Base-by-base conservation (phyloP, 2,888 invertebrate species). In the Nephrotoma flavescens region DNA sequence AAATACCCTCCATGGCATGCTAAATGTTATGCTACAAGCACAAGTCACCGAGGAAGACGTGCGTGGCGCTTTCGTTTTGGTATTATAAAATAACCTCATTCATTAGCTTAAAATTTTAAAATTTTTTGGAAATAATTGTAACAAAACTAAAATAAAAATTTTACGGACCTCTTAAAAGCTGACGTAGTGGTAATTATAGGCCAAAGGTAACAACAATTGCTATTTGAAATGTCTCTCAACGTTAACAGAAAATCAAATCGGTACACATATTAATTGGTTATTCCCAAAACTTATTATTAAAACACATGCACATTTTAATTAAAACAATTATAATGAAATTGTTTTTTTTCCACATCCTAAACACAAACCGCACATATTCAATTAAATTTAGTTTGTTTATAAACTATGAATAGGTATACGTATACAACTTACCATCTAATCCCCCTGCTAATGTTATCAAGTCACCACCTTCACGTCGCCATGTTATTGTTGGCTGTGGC, bases 401-500 rank as follows among this genome's bases (percentile, higher is more conserved):
- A 15, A 31, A 31, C 31, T 31, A 31, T 31, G 2, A 3, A 19
- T 19, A 19, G 11, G 47, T 11, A 47, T 7, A 42, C 1, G n/a
- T 47, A n/a, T 42, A 42, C 15, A 71, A 84, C 84, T 84, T 91
- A 96, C 96, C 95, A 93, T 95, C 94, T 89, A 94, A 92, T 86
- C 95, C 95, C 89, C 94, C 94, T 88, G 94, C 93, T 88, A 95
- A 91, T 86, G 95, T 94, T 90, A 97, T 96, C 88, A 94, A 92
- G 90, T 95, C 95, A 88, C 95, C 95, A 90, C 95, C 96, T 92
- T 97, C 97, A 89, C 97, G 93, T 89, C 96, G 93, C 98, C 98
- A 98, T 89, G 95, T 95, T 91, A 98, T 97, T 89, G 94, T 95
- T 52, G 98, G 98, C 89, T 94, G 93, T 42, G 98, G 98, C 86